Evolutionary conservation across 2,797 vertebrate genomes (phyloP), one percentile per base, ranked within the genome.

Genomic region (Takifugu rubripes): DNA sequence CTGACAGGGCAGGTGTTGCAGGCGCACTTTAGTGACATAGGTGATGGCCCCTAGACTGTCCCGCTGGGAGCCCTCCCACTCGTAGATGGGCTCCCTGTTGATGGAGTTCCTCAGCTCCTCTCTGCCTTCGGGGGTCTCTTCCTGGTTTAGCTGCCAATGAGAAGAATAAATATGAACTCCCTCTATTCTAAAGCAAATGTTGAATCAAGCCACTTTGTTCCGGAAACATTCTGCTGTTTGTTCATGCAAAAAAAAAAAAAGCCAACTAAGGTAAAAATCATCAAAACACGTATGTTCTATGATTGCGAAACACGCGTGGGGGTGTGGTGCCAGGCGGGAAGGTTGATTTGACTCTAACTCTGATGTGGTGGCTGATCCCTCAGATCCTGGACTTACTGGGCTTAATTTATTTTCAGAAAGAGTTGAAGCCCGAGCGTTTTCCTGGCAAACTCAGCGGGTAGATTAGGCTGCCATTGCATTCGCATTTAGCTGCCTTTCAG

Each of bases 1-100:
- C 94, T 96, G 92, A 61, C 92, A 96, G 5, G 97, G 97, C 66
- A 98, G 85, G 61, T 98, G 96, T 80, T 98, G 97, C 36, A 99
- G 87, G 65, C 86, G 90, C 63, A 96, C 96, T 90, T 93, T 95
- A 0, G 95, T 95, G 59, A 94, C 92, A 0, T 92, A 96, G 64
- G 83, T 72, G 80, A 98, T 93, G 1, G 87, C 52, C 0, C 94
- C 94, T 55, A 94, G 79, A 40, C 91, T 93, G 59, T 94, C 93
- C 6, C 90, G 72, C 75, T 94, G 91, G 0, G 93, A 95, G 0
- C 92, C 93, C 40, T 91, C 92, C 93, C 92, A 94, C 15, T 94
- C 93, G 9, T 86, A 90, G 72, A 94, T 93, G 1, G 90, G 93
- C 55, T 91, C 90, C 72, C 77, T 92, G 87, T 93, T 93, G 69